phyloP scores from a whole-genome alignment of 1,140 invertebrate genomes.

The Pristionchus pacificus region DNA sequence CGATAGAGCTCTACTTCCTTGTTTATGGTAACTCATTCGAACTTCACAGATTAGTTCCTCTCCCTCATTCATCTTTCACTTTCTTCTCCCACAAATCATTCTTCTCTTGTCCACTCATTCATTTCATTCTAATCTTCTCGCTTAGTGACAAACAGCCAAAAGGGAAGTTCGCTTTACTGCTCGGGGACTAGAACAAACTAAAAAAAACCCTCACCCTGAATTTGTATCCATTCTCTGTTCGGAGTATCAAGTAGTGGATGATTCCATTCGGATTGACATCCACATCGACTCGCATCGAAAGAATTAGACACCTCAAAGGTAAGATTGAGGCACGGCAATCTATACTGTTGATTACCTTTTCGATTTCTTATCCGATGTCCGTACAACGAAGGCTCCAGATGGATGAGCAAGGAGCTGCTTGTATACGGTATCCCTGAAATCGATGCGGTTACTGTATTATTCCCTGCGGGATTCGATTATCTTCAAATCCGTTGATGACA shows the following conservation, averaged over 20 bases:
- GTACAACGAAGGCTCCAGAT: neutral
- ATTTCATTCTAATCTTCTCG: neutral
- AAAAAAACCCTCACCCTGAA: neutral
- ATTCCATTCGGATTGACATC: neutral
- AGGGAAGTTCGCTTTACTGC: no score
- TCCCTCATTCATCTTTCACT: neutral
- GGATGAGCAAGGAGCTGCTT: neutral
- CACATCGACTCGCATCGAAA: neutral
- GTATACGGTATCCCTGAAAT: neutral
- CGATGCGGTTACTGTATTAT: no score
- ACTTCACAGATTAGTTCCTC: no score
- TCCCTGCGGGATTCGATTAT: no score
- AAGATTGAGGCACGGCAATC: neutral
- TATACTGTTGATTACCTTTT: neutral
- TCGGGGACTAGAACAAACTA: neutral
- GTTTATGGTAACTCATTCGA: no score
- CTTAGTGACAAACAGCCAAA: no score
- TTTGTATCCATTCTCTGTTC: neutral
- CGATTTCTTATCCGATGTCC: neutral
- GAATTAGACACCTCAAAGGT: neutral
- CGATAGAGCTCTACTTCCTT: no score
- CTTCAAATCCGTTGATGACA: no score
- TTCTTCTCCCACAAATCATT: neutral
- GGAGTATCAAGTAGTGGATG: neutral
- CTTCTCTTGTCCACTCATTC: neutral